Conservation (phyloP, 1,140 invertebrate species). For the Polypedilum pembai region DNA sequence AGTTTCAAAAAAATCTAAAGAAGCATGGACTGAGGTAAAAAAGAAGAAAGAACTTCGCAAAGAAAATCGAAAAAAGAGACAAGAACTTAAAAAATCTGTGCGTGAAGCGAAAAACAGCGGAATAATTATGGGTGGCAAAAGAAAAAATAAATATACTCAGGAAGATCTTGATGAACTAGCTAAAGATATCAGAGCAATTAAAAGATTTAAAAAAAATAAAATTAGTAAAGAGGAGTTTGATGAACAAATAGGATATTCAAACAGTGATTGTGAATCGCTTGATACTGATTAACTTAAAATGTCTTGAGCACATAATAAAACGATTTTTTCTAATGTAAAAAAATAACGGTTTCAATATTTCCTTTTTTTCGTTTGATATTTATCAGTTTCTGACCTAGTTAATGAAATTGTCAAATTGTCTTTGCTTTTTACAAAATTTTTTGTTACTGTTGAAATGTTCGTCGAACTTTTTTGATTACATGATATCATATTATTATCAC, state of each 20-base stretch:
- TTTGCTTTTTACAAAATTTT: no score
- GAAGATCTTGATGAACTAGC: conserved; percentile 78
- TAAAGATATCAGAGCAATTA: conserved; percentile 74
- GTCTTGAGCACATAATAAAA: no score
- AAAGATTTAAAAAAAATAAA: conserved; percentile 84
- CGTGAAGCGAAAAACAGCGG: conserved; percentile 46
- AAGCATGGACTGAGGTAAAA: conserved; percentile 74
- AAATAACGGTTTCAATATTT: no score
- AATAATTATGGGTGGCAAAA: conserved; percentile 45
- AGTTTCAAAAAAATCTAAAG: conserved; percentile 53
- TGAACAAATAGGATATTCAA: conserved; percentile 48
- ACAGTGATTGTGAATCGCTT: conserved; percentile 32
- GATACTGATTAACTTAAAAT: conserved; percentile 29
- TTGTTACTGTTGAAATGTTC: no score
- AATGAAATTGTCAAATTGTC: no score
- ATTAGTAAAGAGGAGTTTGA: conserved; percentile 55
- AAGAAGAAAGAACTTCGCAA: conserved; percentile 53
- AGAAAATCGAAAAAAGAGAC: conserved; percentile 50
- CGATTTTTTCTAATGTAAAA: no score
- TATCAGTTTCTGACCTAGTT: no score
- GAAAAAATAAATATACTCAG: conserved; percentile 51
- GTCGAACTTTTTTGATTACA: no score
- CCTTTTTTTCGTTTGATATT: no score
- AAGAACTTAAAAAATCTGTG: conserved; percentile 45
- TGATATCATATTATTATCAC: no score